A percentile compares a stretch with the other conserved stretches of the same genome.
Evolutionary conservation across 1,140 invertebrate species (phyloP).

Genomic region (Sipha flava): DNA sequence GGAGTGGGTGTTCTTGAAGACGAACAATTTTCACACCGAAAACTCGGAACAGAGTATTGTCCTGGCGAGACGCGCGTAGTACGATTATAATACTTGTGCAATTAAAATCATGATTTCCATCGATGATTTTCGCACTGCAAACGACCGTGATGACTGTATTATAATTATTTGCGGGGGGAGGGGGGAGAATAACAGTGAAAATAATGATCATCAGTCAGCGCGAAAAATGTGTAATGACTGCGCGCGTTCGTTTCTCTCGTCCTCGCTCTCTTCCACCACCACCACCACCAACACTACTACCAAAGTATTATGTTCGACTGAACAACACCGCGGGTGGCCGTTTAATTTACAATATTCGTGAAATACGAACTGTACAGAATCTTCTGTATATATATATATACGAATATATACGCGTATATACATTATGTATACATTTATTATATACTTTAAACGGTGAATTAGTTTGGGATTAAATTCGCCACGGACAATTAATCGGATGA

Average conservation of each 20-base stretch:
- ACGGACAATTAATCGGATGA: constrained; percentile 30
- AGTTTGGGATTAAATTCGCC: constrained; percentile 11
- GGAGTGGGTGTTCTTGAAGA: too few species aligned
- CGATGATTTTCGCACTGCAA: neutral
- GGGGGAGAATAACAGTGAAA: too few species aligned
- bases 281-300: too few species aligned
- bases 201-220: neutral
- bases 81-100: too few species aligned
- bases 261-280: too few species aligned
- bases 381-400: neutral
- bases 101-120: too few species aligned
- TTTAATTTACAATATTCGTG: constrained; percentile 29
- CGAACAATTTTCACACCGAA: too few species aligned
- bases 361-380: neutral
- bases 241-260: neutral
- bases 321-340: constrained; percentile 24
- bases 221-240: neutral
- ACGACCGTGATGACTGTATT: neutral
- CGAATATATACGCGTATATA: too few species aligned
- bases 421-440: neutral
- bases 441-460: constrained; percentile 12
- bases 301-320: neutral
- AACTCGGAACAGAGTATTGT: too few species aligned
- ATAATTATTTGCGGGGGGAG: too few species aligned
- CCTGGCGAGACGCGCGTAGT: too few species aligned